These are phyloP conservation scores for Pseudomugil tenellus DNA, from an alignment of 2,797 vertebrate genomes.

Conservation along the genomic window DNA sequence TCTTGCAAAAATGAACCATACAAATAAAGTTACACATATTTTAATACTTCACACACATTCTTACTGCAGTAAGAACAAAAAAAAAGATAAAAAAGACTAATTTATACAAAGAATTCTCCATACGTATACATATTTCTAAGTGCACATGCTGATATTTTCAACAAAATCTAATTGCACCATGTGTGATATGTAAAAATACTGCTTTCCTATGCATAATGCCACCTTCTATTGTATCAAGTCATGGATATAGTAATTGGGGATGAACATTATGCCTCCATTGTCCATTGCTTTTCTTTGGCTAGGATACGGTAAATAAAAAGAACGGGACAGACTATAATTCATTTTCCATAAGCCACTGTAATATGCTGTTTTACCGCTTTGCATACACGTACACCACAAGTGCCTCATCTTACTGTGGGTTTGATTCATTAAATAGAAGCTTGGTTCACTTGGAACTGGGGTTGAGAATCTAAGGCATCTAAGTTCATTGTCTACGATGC, in stretches of 20 bases:
- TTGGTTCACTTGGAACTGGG: slow-evolving; percentile 50
- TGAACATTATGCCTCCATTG: slow-evolving; percentile 57
- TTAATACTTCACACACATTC: slow-evolving; percentile 15
- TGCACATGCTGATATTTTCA: slow-evolving; percentile 24
- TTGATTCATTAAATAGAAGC: slow-evolving; percentile 58
- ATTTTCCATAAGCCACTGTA: slow-evolving; percentile 13
- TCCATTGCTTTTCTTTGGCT: slow-evolving; percentile 49
- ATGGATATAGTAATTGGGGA: slow-evolving; percentile 58
- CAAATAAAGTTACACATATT: slow-evolving; percentile 12
- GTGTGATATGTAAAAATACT: slow-evolving; percentile 31
- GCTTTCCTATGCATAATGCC: slow-evolving; percentile 67
- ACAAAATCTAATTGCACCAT: slow-evolving; percentile 10
- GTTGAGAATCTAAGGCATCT: slow-evolving; percentile 48
- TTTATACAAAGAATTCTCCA: slow-evolving; percentile 26
- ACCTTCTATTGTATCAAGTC: slow-evolving; percentile 48
- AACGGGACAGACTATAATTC: slow-evolving; percentile 1
- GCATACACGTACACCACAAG: slow-evolving; percentile 14
- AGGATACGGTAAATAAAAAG: slow-evolving; percentile 32
- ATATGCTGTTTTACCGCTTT: not conserved
- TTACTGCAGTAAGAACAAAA: slow-evolving; percentile 14
- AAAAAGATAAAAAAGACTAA: slow-evolving; percentile 7
- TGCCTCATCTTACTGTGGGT: slow-evolving; percentile 42
- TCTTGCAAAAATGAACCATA: slow-evolving; percentile 24
- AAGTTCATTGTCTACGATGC: slow-evolving; percentile 47
- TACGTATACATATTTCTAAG: not conserved